Base-by-base conservation (phyloP, 2,797 vertebrate species). In the Astyanax mexicanus region DNA sequence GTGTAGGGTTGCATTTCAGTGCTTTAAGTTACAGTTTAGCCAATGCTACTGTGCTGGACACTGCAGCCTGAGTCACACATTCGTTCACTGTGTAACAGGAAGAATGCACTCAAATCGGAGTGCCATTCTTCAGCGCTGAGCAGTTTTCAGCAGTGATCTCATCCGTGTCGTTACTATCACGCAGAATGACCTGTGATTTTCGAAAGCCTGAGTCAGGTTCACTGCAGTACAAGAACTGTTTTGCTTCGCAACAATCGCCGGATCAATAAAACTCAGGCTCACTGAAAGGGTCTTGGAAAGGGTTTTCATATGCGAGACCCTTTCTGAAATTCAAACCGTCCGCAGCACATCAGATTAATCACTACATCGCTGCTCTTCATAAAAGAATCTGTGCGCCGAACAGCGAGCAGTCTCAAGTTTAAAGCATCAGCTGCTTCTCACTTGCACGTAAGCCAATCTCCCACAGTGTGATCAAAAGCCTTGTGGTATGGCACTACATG, bases 31-130 rank as follows among this genome's bases (percentile, higher is more conserved):
- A 60, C 74, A 69, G 47, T 82, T 61, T 64, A 38, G 11, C 83
- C 82, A 76, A 70, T 38, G 51, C 38, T 17, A n/a, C 21, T 52
- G 44, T 12, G n/a, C 21, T 52, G n/a, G n/a, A n/a, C n/a, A n/a
- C n/a, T n/a, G 44, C 71, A 68, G 74, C 60, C 25, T 90, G 87
- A 91, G 77, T 92, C 89, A 91, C 67, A 1, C 29, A 17, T 47
- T 23, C 40, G 19, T 29, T 54, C 61, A 10, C 19, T 35, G 25
- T 47, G 54, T 75, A 75, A 77, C 57, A 40, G 15, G 67, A 64
- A 65, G 42, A 57, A 58, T 61, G 64, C 67, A 61, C 60, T 67
- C 19, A 7, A 47, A 69, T 75, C 40, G 4, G 25, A 23, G 44
- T 62, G 32, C 44, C 69, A 45, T 45, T 52, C 68, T 69, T 72